These are phyloP conservation scores for Cheilosia pagana DNA, from an alignment of 2,888 invertebrate genomes.

Conservation along the genomic window DNA sequence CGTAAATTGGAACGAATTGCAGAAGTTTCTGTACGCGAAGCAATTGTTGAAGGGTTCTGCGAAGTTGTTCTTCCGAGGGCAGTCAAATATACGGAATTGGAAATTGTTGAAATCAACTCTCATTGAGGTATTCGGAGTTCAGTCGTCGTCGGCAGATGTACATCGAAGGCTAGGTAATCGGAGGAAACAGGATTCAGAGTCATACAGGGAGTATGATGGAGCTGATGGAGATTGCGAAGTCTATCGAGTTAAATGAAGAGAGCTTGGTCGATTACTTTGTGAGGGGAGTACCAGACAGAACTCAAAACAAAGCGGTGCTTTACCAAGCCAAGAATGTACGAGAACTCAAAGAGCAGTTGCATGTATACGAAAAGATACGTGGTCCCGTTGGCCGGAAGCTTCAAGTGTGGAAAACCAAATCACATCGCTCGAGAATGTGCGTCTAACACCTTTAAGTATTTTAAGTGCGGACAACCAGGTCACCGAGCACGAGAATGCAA, in stretches of 20 bases:
- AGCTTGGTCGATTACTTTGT: too few relatives aligned
- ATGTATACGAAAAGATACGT: too few relatives aligned
- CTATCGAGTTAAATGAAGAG: too few relatives aligned
- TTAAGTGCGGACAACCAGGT: constrained; percentile 8
- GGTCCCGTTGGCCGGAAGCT: too few relatives aligned
- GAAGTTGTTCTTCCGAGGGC: constrained; percentile 63
- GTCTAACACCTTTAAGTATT: constrained; percentile 16
- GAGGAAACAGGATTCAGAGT: constrained; percentile 43
- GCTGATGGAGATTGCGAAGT: constrained; percentile 5
- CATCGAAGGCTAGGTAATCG: constrained; percentile 56
- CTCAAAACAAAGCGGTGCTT: too few relatives aligned
- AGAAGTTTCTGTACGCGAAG: constrained; percentile 60
- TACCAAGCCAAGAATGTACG: too few relatives aligned
- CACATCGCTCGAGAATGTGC: too few relatives aligned
- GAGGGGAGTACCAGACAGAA: too few relatives aligned
- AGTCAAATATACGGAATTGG: constrained; percentile 1
- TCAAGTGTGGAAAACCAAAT: too few relatives aligned
- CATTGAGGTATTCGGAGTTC: too few relatives aligned
- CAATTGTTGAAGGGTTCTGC: constrained; percentile 64
- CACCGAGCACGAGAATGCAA: constrained; percentile 1
- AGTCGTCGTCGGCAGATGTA: constrained; percentile 15
- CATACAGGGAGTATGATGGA: constrained; percentile 49
- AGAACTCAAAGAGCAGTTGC: too few relatives aligned
- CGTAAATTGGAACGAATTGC: constrained; percentile 56
- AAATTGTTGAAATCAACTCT: background rate